Base-by-base conservation (phyloP, 2,113 vertebrate genomes). In the Gobiocypris rarus region DNA sequence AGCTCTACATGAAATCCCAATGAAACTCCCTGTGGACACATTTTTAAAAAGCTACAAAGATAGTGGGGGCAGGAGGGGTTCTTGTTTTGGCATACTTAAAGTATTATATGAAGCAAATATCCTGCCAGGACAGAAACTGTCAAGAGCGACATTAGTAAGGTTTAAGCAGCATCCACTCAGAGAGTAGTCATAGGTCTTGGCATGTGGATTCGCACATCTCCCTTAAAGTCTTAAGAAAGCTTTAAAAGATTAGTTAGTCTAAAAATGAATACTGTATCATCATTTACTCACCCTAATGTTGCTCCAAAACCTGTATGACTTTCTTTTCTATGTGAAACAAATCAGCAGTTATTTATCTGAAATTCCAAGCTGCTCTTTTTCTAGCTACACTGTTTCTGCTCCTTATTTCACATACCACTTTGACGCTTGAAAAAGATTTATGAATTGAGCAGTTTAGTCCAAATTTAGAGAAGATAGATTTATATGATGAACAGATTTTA, bases 1-100 rank as follows among this genome's bases (percentile, higher is more conserved):
- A 65, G 59, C 59, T 80, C 43, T 50, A 67, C 58, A 80, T 3
- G 1, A 80, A 80, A 67, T 80, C 59, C 43, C 41, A 31, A 43
- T 86, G 50, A 74, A 54, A 75, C 77, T 56, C 86, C 88, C 59
- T 75, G 83, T 89, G 74, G 89, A 28, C 4, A 50, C 8, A 43
- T 48, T 75, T 52, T 4, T 31, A 65, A 63, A 80, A 59, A 43
- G 19, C 59, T 48, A 28, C n/a, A 24, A 48, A 50, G 14, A 75
- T 52, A 63, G 75, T 50, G 77, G 9, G 59, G 59, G 43, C 9
- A 80, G 43, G 77, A 61, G 26, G 9, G 43, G 43, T 34, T 80
- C 26, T 65, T 67, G 59, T 31, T 80, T 80, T 80, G 59, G 41
- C 26, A 80, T 31, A 28, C 59, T 26, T 15, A 48, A 45, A 79